Conservation (phyloP, 2,113 vertebrate genomes). For the Gnathonemus longibarbis region DNA sequence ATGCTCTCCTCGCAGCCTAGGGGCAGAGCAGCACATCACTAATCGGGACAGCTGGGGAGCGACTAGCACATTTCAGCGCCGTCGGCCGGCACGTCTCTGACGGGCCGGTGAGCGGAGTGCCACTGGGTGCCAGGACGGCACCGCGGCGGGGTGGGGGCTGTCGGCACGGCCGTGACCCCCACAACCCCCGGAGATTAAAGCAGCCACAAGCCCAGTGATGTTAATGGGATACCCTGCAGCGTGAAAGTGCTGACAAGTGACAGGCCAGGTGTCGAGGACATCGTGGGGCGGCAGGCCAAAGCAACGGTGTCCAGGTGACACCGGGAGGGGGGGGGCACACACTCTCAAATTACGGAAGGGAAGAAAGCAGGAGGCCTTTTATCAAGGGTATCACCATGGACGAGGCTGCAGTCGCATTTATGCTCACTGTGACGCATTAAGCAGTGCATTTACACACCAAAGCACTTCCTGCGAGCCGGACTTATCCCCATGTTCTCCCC, state of each 20-base stretch:
- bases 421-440: background rate
- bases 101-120: background rate
- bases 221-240: conserved; percentile 20
- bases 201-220: conserved; percentile 8
- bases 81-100: background rate
- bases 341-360: background rate
- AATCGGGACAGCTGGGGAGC: background rate
- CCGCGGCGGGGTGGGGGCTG: background rate
- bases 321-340: background rate
- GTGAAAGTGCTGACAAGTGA: conserved; percentile 18
- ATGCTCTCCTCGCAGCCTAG: background rate
- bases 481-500: background rate
- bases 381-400: background rate
- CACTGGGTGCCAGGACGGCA: background rate
- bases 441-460: background rate
- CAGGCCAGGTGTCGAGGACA: background rate
- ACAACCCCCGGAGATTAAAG: conserved; percentile 7
- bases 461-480: background rate
- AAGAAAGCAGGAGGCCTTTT: background rate
- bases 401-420: background rate
- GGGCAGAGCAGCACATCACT: background rate
- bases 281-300: background rate
- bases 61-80: background rate
- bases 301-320: background rate
- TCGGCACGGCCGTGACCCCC: background rate